phyloP scores from a whole-genome alignment of 2,888 invertebrate genomes.

The Pycnomerus fuliginosus region DNA sequence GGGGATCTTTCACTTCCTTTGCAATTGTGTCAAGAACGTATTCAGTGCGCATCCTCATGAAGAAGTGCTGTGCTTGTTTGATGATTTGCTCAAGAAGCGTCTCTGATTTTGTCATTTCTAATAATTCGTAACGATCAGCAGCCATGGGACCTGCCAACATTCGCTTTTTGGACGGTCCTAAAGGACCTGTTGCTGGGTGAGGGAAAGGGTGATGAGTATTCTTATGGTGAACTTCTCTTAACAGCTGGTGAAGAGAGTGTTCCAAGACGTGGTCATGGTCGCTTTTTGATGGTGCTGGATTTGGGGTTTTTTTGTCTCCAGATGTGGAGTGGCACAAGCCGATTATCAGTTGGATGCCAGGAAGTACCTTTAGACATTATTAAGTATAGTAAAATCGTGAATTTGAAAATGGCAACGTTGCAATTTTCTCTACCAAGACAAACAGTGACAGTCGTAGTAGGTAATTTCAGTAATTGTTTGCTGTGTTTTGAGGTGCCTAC shows the following conservation, averaged over 20 bases:
- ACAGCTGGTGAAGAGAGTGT: conserved; percentile 90
- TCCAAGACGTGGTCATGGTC: conserved; percentile 97
- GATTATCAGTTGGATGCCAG: conserved; percentile 90
- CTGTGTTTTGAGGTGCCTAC: too few species aligned
- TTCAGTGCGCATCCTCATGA: conserved; percentile 87
- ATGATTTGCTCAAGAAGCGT: conserved; percentile 95
- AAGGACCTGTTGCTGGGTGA: conserved; percentile 90
- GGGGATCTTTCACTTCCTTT: conserved; percentile 90
- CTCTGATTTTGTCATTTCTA: conserved; percentile 89
- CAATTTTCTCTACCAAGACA: too few species aligned
- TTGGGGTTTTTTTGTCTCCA: conserved; percentile 57
- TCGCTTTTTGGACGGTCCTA: conserved; percentile 89
- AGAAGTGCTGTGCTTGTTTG: conserved; percentile 93
- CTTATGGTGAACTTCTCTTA: conserved; percentile 88
- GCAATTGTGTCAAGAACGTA: conserved; percentile 92
- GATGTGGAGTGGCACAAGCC: conserved; percentile 85
- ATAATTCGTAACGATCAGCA: conserved; percentile 79
- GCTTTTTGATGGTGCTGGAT: conserved; percentile 56
- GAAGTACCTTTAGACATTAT: conserved; percentile 57
- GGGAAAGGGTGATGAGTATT: conserved; percentile 94
- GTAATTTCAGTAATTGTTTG: too few species aligned
- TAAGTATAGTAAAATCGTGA: too few species aligned
- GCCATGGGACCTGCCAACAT: conserved; percentile 89
- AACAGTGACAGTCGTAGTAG: too few species aligned
- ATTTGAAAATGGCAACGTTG: too few species aligned